Base-by-base conservation (phyloP, 2,888 invertebrate genomes). In the Gisinianus flammeolus region DNA sequence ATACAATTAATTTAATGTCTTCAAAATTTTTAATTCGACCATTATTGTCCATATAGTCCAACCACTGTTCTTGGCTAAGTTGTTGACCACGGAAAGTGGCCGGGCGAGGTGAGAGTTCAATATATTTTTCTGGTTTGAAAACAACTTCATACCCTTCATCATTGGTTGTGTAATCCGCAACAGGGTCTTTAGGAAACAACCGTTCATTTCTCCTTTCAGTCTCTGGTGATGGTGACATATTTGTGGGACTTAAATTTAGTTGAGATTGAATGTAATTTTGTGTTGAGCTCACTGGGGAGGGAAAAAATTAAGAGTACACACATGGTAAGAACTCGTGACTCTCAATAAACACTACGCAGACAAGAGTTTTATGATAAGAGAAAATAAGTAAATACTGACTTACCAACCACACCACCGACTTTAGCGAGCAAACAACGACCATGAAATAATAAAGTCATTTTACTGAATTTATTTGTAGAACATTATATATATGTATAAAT, bases 1-100 rank as follows among this genome's bases (percentile, higher is more conserved):
- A 98, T 85, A 99, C 94, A 68, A 94, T 91, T 85, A 93, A 91
- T 87, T 93, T 94, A 0, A 97, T 90, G 8, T 91, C 91, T 10
- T 93, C 92, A 0, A 93, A 90, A 86, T 96, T 92, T 66, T 89
- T 90, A 56, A 98, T 91, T 86, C 92, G 90, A 0, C 97, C 97
- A 80, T 94, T 93, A 1, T 91, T 87, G 86, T 94, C 93, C 86
- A 93, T 92, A 85, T 92, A 91, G 74, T 91, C 91, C 10, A 91
- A 89, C 97, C 97, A 98, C 85, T 94, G 93, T 80, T 92, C 91
- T 78, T 90, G 89, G 0, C 91, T 91, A 12, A 97, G 88, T 0
- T 95, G 93, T 19, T 89, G 87, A 12, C 93, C 93, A 87, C 93
- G 87, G n/a, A 90, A 90, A 85, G 92, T 91, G 76, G 89, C 88